Evolutionary conservation across 2,797 vertebrate genomes (phyloP), one percentile per base, ranked within the genome.

Genomic region (Amblyraja radiata): DNA sequence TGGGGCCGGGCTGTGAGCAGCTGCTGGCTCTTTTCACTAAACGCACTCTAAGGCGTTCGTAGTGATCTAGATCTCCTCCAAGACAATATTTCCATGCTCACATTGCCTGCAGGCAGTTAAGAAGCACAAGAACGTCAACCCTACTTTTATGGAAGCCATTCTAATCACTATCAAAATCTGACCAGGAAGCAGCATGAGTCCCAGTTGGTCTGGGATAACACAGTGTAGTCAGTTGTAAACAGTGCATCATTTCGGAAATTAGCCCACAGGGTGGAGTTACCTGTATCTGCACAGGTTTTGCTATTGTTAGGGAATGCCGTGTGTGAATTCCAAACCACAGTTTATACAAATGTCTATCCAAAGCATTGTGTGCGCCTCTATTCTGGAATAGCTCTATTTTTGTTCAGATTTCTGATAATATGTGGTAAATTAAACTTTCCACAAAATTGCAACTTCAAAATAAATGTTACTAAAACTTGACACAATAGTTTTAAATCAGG

Each of bases 281-380:
- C 71, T 92, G 74, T 92, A 76, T 92, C 68, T 73, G 23, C 36
- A 13, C 9, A 23, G 68, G 11, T 74, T 76, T 92, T 21, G 13
- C 71, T 74, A n/a, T 90, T 73, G 73, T 76, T 76, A 73, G 90
- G 6, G 39, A 76, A 28, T 54, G 71, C 36, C 2, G 46, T 46
- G 46, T 46, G 2, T 46, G 46, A 46, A 46, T 46, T 46, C 39
- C 39, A 73, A 76, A 73, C 90, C 39, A 74, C 90, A 92, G 54
- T 54, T 36, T 74, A 54, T 92, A 92, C 68, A 92, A 39, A 92
- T 74, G 65, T 65, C 88, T 91, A 73, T 91, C 88, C 39, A 91
- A 91, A 73, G 63, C 10, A 91, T 16, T 91, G 32, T 46, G 3
- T 6, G 18, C 77, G 23, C 28, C 88, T 73, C 61, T 91, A 39